Evolutionary conservation across 2,797 vertebrate species (phyloP).

Genomic region (Sebastes taczanowskii): DNA sequence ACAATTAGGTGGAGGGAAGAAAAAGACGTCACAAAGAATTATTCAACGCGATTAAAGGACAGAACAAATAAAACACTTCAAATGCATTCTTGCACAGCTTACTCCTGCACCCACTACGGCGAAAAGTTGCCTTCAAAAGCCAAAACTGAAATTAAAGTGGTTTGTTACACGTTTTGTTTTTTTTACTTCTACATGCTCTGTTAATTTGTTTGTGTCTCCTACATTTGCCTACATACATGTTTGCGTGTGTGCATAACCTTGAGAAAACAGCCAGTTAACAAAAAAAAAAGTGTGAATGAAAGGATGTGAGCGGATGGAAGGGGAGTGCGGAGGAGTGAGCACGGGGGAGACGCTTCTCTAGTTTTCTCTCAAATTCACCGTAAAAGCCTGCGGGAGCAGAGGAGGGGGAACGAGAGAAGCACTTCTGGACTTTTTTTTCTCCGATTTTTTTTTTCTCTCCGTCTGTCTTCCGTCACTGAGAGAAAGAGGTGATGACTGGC

Average conservation of each 20-base stretch:
- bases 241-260: neutral
- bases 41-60: neutral
- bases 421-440: conserved; percentile 75
- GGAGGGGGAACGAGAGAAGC: conserved; percentile 77
- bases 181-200: neutral
- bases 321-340: conserved; percentile 64
- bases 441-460: conserved; percentile 35
- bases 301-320: conserved; percentile 48
- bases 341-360: conserved; percentile 68
- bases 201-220: neutral
- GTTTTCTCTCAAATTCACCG: conserved; percentile 74
- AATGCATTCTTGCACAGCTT: neutral
- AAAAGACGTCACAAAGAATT: neutral
- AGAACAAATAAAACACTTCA: neutral
- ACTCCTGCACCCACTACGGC: neutral
- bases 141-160: neutral
- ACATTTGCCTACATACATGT: neutral
- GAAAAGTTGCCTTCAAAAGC: neutral
- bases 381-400: conserved; percentile 70
- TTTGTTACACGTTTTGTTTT: no score
- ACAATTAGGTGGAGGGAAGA: neutral
- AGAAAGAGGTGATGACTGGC: conserved; percentile 15
- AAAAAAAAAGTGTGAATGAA: conserved; percentile 57
- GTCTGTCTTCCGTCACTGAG: conserved; percentile 6
- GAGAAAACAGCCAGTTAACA: conserved; percentile 15